These are phyloP conservation scores for Sebastes vulpes DNA, from an alignment of 2,797 vertebrate genomes.

Conservation along the genomic window DNA sequence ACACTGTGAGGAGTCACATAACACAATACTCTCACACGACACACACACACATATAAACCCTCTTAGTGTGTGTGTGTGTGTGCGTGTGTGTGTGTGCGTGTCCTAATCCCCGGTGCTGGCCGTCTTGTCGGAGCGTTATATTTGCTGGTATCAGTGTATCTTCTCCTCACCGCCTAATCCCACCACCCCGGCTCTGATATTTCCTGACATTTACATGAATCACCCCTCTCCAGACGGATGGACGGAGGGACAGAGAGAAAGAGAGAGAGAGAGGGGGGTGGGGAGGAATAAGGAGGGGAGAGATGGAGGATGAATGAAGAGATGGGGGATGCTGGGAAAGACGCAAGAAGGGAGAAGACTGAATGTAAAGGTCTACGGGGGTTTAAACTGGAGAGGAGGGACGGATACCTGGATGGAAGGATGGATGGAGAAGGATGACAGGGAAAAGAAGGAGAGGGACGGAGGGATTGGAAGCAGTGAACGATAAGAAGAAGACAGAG, in stretches of 20 bases:
- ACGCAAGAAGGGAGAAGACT: not conserved
- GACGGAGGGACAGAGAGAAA: not conserved
- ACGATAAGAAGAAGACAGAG: not conserved
- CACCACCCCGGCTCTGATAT: constrained; percentile 71
- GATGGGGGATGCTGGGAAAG: not conserved
- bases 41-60: not conserved
- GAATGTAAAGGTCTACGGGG: constrained; percentile 13
- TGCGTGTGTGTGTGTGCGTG: constrained; percentile 29
- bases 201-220: constrained; percentile 84
- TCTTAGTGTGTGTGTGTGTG: constrained; percentile 11
- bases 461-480: not conserved
- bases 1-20: constrained; percentile 10
- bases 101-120: constrained; percentile 61
- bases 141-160: constrained; percentile 73
- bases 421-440: not conserved
- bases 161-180: constrained; percentile 68
- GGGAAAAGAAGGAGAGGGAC: not conserved
- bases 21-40: not conserved
- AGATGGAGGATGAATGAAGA: not conserved
- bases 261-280: rapidly evolving
- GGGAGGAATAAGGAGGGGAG: too few relatives aligned
- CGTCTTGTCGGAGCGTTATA: constrained; percentile 60
- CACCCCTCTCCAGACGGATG: constrained; percentile 43
- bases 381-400: not conserved
- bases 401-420: not conserved